phyloP scores from a whole-genome alignment of 2,113 vertebrate species.

The Centrocercus urophasianus region DNA sequence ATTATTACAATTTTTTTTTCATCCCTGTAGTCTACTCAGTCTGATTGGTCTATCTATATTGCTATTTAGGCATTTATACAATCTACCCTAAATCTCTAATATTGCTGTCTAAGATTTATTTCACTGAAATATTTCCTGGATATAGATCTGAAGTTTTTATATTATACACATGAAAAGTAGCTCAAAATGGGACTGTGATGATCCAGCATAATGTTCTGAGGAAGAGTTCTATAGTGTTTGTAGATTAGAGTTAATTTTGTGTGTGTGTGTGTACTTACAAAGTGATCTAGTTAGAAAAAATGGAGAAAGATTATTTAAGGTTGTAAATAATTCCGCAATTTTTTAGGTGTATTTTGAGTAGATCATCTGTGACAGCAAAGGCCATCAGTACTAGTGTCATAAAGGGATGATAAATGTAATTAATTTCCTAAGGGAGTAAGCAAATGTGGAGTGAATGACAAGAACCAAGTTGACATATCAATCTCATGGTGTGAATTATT shows the following conservation, averaged over 20 bases:
- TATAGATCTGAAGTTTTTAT: neutral
- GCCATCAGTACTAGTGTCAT: neutral
- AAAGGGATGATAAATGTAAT: neutral
- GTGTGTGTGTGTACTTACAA: neutral
- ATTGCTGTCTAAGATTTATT: neutral
- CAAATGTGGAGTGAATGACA: neutral
- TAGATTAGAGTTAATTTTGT: neutral
- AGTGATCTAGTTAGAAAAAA: neutral
- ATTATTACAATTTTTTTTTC: neutral
- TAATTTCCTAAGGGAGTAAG: neutral
- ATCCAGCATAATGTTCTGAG: rapidly evolving
- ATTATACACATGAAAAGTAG: neutral
- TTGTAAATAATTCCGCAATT: neutral
- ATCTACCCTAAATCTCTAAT: neutral
- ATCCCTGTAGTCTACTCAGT: neutral
- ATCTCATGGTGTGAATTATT: neutral
- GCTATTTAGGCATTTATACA: neutral
- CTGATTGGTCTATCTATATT: neutral
- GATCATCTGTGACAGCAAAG: neutral
- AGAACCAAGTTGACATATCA: rapidly evolving
- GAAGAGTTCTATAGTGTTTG: rapidly evolving
- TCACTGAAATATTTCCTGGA: neutral
- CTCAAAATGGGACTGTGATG: neutral
- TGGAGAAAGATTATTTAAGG: neutral
- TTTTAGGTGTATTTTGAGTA: neutral